Evolutionary conservation across 2,113 vertebrate genomes (phyloP), one percentile per base, ranked within the genome.

Genomic region (Puntigrus tetrazona): DNA sequence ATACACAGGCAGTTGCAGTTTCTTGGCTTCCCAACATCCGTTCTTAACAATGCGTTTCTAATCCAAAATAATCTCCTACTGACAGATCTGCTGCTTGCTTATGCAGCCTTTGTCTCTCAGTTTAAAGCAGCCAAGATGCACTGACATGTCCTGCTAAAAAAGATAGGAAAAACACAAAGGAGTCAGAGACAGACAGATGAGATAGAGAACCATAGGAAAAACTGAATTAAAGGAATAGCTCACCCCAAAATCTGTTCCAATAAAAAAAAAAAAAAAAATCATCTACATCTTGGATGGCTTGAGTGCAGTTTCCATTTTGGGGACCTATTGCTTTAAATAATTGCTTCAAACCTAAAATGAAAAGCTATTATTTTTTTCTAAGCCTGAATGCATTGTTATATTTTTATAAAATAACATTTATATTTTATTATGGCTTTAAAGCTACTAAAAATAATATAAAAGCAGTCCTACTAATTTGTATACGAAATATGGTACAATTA

Each of bases 21-120:
- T 73, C 55, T 81, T 75, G 27, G 73, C 63, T 73, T n/a, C 31
- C 29, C 76, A 74, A 31, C 72, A 69, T 57, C 31, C n/a, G 38
- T 50, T 50, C 38, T 59, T 59, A 78, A 78, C 18, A 57, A 13
- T 72, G 72, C 55, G n/a, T 22, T n/a, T 81, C 74, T 81, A 78
- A 81, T 82, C 63, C 41, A 70, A 38, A 79, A 36, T 86, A 88
- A 86, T 81, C 70, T 86, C 31, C 69, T 43, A 14, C 13, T n/a
- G 83, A 77, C 73, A 82, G 38, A 73, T 72, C 79, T 67, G 25
- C 57, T 65, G 57, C 41, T 82, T 86, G 88, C 87, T 85, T 82
- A 76, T n/a, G 80, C 78, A 65, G 82, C 73, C 27, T 84, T 57
- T 73, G 9, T 84, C 73, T 76, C 38, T 27, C 75, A 70, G 75